Conservation (phyloP, 35 echinoderm and acorn worm species). For the Eucidaris tribuloides region DNA sequence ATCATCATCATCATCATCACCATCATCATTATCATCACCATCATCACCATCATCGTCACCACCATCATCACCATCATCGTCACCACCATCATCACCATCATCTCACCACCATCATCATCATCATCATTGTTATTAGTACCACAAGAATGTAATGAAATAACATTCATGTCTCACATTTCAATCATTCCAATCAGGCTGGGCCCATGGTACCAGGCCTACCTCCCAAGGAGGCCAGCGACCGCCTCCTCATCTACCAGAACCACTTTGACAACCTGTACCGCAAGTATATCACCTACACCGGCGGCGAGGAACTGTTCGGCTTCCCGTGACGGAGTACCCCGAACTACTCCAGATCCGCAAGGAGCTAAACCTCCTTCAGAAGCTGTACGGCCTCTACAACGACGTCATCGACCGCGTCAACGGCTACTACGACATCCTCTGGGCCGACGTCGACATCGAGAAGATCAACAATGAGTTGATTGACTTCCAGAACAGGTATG, state of each 20-base stretch:
- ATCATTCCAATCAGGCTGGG: no score
- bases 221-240: conserved; percentile 97
- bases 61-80: no score
- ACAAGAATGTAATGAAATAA: no score
- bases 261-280: conserved; percentile 94
- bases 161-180: no score
- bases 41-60: no score
- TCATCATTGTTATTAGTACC: no score
- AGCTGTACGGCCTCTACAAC: conserved; percentile 95
- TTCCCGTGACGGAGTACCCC: conserved; percentile 88
- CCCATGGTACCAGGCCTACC: conserved; percentile 85
- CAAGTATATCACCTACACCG: conserved; percentile 94
- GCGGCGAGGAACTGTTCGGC: conserved; percentile 98
- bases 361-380: conserved; percentile 95
- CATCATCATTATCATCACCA: no score
- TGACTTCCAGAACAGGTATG: conserved; percentile 99
- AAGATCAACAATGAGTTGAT: conserved; percentile 94
- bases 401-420: conserved; percentile 99
- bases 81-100: no score
- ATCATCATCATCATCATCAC: no score
- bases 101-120: no score
- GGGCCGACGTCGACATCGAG: conserved; percentile 97
- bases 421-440: conserved; percentile 96
- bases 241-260: conserved; percentile 94
- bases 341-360: conserved; percentile 91